Conservation (phyloP, 37 sponge, comb jelly and placozoan species). For the Mnemiopsis leidyi region DNA sequence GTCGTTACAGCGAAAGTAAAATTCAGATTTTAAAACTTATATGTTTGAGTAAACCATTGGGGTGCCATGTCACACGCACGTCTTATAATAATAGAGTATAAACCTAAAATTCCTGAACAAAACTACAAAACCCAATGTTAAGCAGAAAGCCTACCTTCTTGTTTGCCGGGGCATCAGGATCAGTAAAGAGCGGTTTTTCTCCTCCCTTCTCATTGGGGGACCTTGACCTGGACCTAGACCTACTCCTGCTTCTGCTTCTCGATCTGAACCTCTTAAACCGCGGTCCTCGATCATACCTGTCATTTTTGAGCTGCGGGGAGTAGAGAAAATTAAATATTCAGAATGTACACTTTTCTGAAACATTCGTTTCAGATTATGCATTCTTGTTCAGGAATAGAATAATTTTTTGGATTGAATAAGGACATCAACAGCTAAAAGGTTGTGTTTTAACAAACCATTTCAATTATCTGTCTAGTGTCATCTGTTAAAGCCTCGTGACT, state of each 20-base stretch:
- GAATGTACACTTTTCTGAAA: no score
- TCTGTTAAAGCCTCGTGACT: slow-evolving; percentile 59
- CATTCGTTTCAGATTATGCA: no score
- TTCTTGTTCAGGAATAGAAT: no score
- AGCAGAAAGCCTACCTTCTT: neutral
- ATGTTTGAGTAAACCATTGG: no score
- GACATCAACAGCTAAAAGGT: neutral
- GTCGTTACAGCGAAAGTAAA: no score
- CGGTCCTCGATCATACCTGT: slow-evolving; percentile 12
- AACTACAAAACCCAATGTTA: no score
- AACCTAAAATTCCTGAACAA: no score
- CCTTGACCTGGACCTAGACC: neutral
- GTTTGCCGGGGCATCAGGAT: neutral
- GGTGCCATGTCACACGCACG: no score
- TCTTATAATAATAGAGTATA: no score
- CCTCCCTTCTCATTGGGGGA: neutral
- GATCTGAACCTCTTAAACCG: slow-evolving; percentile 55
- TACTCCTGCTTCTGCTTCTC: neutral
- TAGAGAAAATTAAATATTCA: no score
- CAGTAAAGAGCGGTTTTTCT: neutral
- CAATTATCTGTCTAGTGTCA: slow-evolving; percentile 57
- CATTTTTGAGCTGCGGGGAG: slow-evolving; percentile 21
- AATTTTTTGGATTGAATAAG: no score
- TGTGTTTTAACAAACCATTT: neutral
- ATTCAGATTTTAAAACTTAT: no score